Conservation (phyloP, 2,113 vertebrate species). For the Scomber japonicus region DNA sequence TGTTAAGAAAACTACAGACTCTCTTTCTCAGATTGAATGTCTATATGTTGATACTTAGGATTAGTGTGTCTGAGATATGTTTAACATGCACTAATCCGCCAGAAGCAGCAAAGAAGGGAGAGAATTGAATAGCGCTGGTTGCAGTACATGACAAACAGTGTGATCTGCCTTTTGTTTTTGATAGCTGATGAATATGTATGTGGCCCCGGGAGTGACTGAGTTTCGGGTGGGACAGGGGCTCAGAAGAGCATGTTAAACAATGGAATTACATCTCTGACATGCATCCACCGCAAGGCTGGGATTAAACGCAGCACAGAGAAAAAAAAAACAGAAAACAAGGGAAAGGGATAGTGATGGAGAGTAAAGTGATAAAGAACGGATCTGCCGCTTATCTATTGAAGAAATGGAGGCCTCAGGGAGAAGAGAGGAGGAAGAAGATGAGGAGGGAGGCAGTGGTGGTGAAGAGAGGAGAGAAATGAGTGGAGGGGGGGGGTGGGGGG, state of each 20-base stretch:
- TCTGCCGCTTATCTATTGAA: constrained; percentile 80
- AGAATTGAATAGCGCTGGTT: constrained; percentile 74
- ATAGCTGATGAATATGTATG: constrained; percentile 83
- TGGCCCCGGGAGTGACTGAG: constrained; percentile 76
- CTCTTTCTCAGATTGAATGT: constrained; percentile 69
- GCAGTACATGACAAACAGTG: constrained; percentile 76
- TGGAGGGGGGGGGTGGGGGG: constrained; percentile 10
- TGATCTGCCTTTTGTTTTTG: constrained; percentile 83
- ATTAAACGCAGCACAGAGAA: constrained; percentile 76
- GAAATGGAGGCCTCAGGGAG: constrained; percentile 77
- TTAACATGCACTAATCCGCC: constrained; percentile 77
- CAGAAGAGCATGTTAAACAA: constrained; percentile 82
- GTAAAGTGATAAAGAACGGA: constrained; percentile 74
- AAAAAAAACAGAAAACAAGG: constrained; percentile 40
- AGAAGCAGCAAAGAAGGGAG: constrained; percentile 67
- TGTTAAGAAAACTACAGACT: constrained; percentile 55
- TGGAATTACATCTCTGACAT: constrained; percentile 85
- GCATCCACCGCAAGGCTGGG: constrained; percentile 82
- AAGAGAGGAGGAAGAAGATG: constrained; percentile 57
- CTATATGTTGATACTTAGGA: constrained; percentile 74
- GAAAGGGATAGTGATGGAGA: constrained; percentile 75
- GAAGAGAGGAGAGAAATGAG: constrained; percentile 33
- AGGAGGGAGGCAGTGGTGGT: constrained; percentile 60
- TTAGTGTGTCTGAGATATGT: constrained; percentile 80
- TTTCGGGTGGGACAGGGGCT: constrained; percentile 75